A percentile compares a stretch with the other conserved stretches of the same genome.
These are phyloP conservation scores for Varecia variegata DNA, from an alignment of 2,797 vertebrate species.

Conservation along the genomic window DNA sequence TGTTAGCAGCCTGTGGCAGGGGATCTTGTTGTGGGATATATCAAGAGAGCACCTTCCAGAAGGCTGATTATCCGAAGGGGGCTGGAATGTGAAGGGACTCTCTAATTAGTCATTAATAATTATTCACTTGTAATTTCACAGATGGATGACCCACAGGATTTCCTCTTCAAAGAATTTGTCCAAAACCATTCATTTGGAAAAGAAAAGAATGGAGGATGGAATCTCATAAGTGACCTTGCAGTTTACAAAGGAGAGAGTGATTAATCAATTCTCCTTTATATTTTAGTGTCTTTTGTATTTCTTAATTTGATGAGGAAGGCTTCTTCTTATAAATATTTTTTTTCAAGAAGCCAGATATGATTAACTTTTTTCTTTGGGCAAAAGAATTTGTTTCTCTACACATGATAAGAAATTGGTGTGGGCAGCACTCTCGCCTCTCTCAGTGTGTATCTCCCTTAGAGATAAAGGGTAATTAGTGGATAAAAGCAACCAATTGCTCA, in stretches of 20 bases:
- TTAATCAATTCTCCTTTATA: not conserved
- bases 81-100: not conserved
- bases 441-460: not conserved
- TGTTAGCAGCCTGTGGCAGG: not conserved
- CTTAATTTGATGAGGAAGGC: not conserved
- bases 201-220: not conserved
- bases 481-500: not conserved
- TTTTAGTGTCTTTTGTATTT: not conserved
- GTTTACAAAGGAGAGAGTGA: not conserved
- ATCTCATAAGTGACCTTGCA: not conserved
- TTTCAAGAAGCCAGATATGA: not conserved
- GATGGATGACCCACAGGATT: not conserved
- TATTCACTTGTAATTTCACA: not conserved
- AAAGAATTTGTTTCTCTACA: not conserved
- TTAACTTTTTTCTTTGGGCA: not conserved
- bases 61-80: not conserved
- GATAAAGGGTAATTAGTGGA: no score
- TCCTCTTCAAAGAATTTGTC: not conserved
- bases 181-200: not conserved
- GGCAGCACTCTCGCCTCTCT: not conserved
- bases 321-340: not conserved
- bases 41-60: not conserved
- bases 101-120: not conserved
- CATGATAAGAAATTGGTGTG: accelerated
- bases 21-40: not conserved